Conservation (phyloP, 2,797 vertebrate genomes). For the Peromyscus attwateri region DNA sequence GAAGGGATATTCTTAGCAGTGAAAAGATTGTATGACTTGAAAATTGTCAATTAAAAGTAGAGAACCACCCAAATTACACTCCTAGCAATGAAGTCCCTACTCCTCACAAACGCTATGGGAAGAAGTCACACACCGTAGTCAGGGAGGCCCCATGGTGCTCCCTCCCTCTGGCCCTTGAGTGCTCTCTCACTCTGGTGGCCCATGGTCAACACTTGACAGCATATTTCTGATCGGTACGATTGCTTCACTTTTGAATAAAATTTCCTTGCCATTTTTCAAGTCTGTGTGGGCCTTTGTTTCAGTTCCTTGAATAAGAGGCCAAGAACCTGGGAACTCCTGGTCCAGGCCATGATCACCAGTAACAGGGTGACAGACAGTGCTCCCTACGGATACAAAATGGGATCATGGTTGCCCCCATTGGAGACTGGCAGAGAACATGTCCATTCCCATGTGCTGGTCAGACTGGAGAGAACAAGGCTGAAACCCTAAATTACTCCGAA, state of each 20-base stretch:
- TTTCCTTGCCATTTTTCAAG: neutral
- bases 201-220: neutral
- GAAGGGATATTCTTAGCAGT: neutral
- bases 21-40: neutral
- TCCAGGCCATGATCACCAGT: neutral
- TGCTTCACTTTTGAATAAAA: neutral
- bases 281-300: neutral
- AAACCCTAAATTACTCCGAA: neutral
- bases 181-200: neutral
- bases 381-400: neutral
- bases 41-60: neutral
- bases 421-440: neutral
- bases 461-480: neutral
- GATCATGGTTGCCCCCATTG: neutral
- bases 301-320: neutral
- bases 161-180: neutral
- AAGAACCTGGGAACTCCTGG: neutral
- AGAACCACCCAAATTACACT: neutral
- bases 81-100: too few relatives aligned
- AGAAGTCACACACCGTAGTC: neutral
- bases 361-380: neutral
- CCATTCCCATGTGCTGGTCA: neutral
- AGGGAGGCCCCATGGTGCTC: neutral
- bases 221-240: neutral
- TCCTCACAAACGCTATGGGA: too few relatives aligned